Evolutionary conservation across 2,113 vertebrate species (phyloP).

Genomic region (Vidua macroura): DNA sequence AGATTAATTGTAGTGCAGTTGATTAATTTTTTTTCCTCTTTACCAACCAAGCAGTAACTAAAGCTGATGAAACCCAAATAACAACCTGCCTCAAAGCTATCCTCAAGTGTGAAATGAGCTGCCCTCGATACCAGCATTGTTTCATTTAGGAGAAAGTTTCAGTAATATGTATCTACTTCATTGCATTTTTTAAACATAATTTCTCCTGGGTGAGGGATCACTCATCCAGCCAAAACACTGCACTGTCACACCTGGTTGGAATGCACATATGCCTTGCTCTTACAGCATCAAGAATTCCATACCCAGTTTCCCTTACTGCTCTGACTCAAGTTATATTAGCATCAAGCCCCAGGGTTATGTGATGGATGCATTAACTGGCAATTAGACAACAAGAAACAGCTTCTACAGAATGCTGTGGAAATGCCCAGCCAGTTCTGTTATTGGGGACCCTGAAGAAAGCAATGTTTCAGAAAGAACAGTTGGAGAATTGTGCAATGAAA

Average conservation of each 20-base stretch:
- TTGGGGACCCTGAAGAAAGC: not conserved
- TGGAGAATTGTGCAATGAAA: not conserved
- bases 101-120: not conserved
- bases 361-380: not conserved
- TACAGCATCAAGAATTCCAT: not conserved
- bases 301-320: not conserved
- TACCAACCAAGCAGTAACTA: constrained; percentile 34
- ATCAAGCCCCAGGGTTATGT: not conserved
- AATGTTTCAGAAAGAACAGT: not conserved
- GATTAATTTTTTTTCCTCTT: constrained; percentile 39
- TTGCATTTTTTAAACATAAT: not conserved
- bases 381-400: not conserved
- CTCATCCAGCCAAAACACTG: not conserved
- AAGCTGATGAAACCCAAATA: constrained; percentile 32
- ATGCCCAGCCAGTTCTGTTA: not conserved
- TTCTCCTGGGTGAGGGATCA: not conserved
- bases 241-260: not conserved
- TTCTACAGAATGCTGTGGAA: not conserved
- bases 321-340: not conserved
- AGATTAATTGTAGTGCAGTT: constrained; percentile 45
- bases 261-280: not conserved
- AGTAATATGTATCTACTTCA: not conserved
- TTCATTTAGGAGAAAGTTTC: not conserved
- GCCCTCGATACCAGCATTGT: not conserved
- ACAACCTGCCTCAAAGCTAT: not conserved